These are phyloP conservation scores for Montipora sp. DNA, from an alignment of 64 coral and sea anemone genomes.

Conservation along the genomic window DNA sequence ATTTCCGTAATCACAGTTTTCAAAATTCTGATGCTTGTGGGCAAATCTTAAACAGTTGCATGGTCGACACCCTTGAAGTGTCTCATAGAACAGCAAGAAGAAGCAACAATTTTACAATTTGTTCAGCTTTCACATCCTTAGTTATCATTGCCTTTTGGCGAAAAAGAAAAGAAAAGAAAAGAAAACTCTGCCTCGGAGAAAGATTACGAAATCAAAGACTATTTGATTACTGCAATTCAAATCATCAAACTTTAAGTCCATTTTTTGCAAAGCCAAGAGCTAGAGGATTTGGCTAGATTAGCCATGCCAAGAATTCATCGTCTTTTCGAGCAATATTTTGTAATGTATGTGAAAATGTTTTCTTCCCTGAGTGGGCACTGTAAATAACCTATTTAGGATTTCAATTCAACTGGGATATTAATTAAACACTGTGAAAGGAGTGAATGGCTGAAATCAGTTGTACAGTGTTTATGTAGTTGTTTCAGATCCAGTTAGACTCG, in stretches of 20 bases:
- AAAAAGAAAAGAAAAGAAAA: neutral
- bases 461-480: neutral
- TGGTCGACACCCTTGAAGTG: neutral
- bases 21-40: slow-evolving; percentile 17
- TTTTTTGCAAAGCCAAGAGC: neutral
- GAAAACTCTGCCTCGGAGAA: neutral
- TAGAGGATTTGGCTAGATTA: neutral
- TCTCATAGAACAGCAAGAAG: neutral
- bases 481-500: neutral
- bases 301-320: neutral
- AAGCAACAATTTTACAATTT: neutral
- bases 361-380: slow-evolving; percentile 11
- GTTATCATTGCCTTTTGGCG: too few species aligned
- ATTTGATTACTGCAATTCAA: neutral
- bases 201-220: neutral
- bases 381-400: slow-evolving; percentile 48
- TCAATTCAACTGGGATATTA: slow-evolving; percentile 33
- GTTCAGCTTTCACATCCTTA: neutral
- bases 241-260: neutral
- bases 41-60: neutral
- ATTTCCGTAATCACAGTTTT: slow-evolving; percentile 1
- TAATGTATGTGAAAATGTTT: slow-evolving; percentile 48
- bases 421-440: neutral
- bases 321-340: slow-evolving; percentile 36
- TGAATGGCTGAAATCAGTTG: neutral